Percentiles rank a stretch among this genome's conserved stretches.
Evolutionary conservation across 1,140 invertebrate species (phyloP).

Genomic region (Nasonia longicornis): DNA sequence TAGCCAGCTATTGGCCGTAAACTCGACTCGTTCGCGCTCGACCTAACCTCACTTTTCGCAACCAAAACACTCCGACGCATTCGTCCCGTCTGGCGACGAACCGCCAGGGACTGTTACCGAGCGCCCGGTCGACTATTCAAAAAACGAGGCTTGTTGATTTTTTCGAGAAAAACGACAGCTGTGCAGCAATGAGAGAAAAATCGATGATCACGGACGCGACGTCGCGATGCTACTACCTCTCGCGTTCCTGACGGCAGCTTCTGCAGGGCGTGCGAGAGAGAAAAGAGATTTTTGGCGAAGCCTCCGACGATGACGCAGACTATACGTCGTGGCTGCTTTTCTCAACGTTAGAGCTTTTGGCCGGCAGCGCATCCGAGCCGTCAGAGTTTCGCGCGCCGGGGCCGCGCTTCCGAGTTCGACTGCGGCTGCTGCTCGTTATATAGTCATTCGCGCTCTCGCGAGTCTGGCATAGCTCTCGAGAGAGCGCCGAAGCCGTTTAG

Average conservation of each 20-base stretch:
- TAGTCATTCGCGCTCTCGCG: slow-evolving; percentile 20
- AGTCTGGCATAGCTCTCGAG: not conserved
- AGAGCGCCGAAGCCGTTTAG: not conserved
- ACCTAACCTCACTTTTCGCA: not conserved
- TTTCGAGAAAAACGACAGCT: not conserved
- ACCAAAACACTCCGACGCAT: not conserved
- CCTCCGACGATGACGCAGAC: slow-evolving; percentile 15
- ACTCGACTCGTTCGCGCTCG: not conserved
- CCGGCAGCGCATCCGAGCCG: not conserved
- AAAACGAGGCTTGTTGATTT: not conserved
- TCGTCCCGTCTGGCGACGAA: not conserved
- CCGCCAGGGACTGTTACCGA: not conserved
- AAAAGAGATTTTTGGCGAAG: slow-evolving; percentile 33
- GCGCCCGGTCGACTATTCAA: not conserved
- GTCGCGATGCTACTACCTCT: slow-evolving; percentile 64
- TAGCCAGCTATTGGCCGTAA: not conserved
- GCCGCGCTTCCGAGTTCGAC: slow-evolving; percentile 19
- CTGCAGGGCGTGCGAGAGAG: not conserved
- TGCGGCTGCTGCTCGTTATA: not conserved
- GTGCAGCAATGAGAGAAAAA: slow-evolving; percentile 2
- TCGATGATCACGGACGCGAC: slow-evolving; percentile 46
- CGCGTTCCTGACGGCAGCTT: slow-evolving; percentile 38
- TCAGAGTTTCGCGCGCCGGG: not conserved
- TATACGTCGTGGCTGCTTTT: not conserved
- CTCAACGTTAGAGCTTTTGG: not conserved